Base-by-base conservation (phyloP, 2,797 vertebrate species). In the Melanotaenia pygmaea region DNA sequence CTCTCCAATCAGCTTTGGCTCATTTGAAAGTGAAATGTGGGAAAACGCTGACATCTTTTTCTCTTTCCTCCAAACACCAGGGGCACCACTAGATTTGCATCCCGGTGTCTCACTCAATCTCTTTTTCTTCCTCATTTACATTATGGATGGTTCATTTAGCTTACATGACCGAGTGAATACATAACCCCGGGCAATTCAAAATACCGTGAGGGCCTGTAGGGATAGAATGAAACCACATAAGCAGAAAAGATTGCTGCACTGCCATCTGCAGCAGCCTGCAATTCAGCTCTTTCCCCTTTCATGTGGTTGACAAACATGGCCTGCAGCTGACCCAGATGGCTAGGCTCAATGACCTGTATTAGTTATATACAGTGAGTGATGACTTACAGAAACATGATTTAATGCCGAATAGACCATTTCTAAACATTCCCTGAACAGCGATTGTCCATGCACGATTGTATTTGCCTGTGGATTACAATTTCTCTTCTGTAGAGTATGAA, bases 91-190 rank as follows among this genome's bases (percentile, higher is more conserved):
- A 66, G 74, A 87, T 92, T 91, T 88, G 86, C 85, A 84, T 85
- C 82, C 63, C 64, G 75, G 74, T 89, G 86, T 88, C 85, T 79
- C 70, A 78, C 87, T 81, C 90, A 83, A 79, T 89, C 81, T 89
- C 81, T 80, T 79, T 74, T 81, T 82, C 77, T 66, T 68, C 77
- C 88, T 82, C 89, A 90, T 94, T 92, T 91, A 90, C 93, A 94
- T 93, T 94, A 90, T 84, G 92, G 87, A 91, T 90, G 91, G 87
- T 92, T 94, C 92, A 89, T 94, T 94, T 93, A 93, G 85, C 87
- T 90, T 92, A 93, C 90, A 92, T 83, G 89, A 90, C 86, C 77
- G 79, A 91, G 85, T 89, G 91, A 89, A 90, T 89, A 91, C 90
- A 92, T 91, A 92, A 93, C 91, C 91, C 77, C 67, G 77, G 85